Percentiles rank a stretch among this genome's conserved stretches.
These are phyloP conservation scores for Melanargia galathea DNA, from an alignment of 2,888 invertebrate genomes.

Conservation along the genomic window DNA sequence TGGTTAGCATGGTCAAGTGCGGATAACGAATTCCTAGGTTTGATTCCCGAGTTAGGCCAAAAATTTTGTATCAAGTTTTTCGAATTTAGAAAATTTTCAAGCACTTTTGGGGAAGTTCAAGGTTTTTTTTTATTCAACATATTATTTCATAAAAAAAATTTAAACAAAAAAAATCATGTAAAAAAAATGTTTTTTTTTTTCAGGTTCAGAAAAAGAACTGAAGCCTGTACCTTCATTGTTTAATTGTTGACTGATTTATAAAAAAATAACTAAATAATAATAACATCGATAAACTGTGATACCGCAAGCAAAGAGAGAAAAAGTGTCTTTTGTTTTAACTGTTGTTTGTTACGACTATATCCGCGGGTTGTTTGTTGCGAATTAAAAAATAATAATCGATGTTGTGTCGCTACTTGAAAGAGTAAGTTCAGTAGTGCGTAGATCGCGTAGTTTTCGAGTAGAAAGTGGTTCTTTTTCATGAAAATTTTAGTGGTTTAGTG, in stretches of 20 bases:
- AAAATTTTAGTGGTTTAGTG: conserved; percentile 3
- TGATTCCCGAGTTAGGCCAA: too few relatives aligned
- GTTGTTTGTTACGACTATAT: conserved; percentile 39
- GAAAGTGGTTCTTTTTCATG: not conserved
- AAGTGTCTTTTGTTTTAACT: conserved; percentile 30
- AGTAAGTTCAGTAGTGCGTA: conserved; percentile 59
- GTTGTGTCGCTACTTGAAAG: conserved; percentile 70
- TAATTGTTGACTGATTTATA: conserved; percentile 29
- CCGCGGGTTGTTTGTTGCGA: conserved; percentile 73
- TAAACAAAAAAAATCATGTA: not conserved
- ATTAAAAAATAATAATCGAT: conserved; percentile 60
- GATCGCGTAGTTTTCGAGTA: conserved; percentile 22
- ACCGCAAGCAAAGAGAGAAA: conserved; percentile 40
- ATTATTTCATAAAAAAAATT: not conserved
- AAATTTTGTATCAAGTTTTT: too few relatives aligned
- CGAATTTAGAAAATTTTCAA: conserved; percentile 5
- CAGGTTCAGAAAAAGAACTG: conserved; percentile 34
- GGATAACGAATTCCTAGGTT: too few relatives aligned
- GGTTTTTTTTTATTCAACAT: not conserved
- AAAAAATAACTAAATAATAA: conserved; percentile 26
- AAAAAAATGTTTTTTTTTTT: conserved; percentile 25
- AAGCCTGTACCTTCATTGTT: conserved; percentile 21
- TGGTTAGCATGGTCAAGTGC: too few relatives aligned
- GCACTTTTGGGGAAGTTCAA: conserved; percentile 7
- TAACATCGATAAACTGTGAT: conserved; percentile 44